These are phyloP conservation scores for Brachypalpus laphriformis DNA, from an alignment of 2,888 invertebrate species.

Conservation along the genomic window DNA sequence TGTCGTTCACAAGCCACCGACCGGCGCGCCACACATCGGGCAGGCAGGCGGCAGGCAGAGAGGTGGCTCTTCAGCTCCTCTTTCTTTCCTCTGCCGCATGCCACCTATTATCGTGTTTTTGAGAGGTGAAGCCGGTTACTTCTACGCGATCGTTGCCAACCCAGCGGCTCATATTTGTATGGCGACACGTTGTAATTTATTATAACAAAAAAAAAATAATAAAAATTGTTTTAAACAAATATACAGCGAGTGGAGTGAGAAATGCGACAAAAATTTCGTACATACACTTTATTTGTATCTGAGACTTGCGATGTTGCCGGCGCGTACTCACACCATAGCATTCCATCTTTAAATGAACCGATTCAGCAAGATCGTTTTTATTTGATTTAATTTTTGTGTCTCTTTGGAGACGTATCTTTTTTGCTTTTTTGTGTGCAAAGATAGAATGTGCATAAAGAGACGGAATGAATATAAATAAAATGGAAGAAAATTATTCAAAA, in stretches of 20 bases:
- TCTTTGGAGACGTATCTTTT: not conserved
- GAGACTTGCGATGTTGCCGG: constrained; percentile 24
- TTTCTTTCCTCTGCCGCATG: not conserved
- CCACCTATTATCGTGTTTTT: not conserved
- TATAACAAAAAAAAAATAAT: constrained; percentile 24
- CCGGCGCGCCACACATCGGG: not conserved
- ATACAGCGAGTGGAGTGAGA: not conserved
- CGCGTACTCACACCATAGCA: not conserved
- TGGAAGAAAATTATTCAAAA: constrained; percentile 39
- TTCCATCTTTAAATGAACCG: constrained; percentile 19
- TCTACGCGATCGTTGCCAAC: constrained; percentile 26
- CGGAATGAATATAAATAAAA: constrained; percentile 39
- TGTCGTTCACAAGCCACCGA: constrained; percentile 8
- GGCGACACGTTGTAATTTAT: constrained; percentile 24
- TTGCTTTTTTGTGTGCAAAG: not conserved
- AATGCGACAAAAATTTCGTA: constrained; percentile 32
- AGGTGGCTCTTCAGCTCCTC: not conserved
- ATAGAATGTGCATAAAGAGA: not conserved
- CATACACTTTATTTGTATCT: not conserved
- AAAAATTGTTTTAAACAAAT: too few relatives aligned
- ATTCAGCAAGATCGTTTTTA: constrained; percentile 18
- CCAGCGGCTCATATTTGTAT: constrained; percentile 16
- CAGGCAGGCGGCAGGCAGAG: not conserved
- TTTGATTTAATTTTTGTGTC: constrained; percentile 8
- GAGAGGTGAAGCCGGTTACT: constrained; percentile 37